Base-by-base conservation (phyloP, 1,140 invertebrate genomes). In the Calosoma granatense region DNA sequence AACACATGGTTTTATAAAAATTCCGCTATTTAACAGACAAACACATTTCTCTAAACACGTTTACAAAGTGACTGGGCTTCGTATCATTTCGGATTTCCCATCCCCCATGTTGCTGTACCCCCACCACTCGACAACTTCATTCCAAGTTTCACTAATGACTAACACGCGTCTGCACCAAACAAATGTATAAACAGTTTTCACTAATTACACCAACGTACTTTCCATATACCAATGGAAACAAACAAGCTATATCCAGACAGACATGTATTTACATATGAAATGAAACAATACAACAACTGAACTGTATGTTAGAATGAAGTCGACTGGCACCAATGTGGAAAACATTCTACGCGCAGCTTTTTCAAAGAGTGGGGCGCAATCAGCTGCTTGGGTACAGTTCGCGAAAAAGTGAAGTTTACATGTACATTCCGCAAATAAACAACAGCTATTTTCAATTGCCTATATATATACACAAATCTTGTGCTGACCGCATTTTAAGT, bases 251-350 rank as follows among this genome's bases (percentile, higher is more conserved):
- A n/a, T n/a, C n/a, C n/a, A n/a, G n/a, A n/a, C n/a, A n/a, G n/a
- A n/a, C n/a, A n/a, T n/a, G n/a, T n/a, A n/a, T n/a, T n/a, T n/a
- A n/a, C n/a, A n/a, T n/a, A n/a, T n/a, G n/a, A n/a, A n/a, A n/a
- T n/a, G n/a, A n/a, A n/a, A n/a, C n/a, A n/a, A n/a, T n/a, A n/a
- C n/a, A n/a, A n/a, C n/a, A n/a, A n/a, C n/a, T n/a, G n/a, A n/a
- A n/a, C n/a, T n/a, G n/a, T n/a, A n/a, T 12, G 41, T 47, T 47
- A 17, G 41, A 47, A 12, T 47, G 41, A 47, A 47, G 26, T 36
- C 6, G 26, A 6, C n/a, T 36, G n/a, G 26, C n/a, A 36, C 26
- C 6, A 36, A 36, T 36, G 26, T 36, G 26, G n/a, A 36, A 36
- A 36, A 36, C 26, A 47, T 47, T n/a, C n/a, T n/a, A 47, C 41